These are phyloP conservation scores for Oreocharis arfaki DNA, from an alignment of 2,113 vertebrate species.

Conservation along the genomic window DNA sequence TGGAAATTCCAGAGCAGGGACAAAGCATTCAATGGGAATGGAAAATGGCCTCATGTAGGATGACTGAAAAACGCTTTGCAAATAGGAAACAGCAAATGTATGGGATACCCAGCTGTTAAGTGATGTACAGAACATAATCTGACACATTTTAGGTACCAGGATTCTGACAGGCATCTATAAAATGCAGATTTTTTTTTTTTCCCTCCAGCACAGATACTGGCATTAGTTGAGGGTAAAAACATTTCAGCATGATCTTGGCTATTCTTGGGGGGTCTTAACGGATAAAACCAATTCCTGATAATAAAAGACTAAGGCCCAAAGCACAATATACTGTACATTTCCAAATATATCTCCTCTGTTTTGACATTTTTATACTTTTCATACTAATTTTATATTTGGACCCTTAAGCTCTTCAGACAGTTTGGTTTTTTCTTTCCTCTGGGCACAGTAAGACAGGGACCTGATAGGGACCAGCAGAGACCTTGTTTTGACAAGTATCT, in stretches of 20 bases:
- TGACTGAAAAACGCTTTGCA: background rate
- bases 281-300: background rate
- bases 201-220: background rate
- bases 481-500: background rate
- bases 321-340: background rate
- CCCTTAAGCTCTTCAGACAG: background rate
- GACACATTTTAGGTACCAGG: background rate
- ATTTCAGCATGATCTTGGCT: background rate
- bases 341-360: background rate
- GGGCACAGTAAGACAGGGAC: background rate
- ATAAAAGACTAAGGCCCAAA: background rate
- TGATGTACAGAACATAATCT: background rate
- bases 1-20: background rate
- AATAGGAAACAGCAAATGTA: background rate
- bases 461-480: background rate
- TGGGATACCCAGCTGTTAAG: background rate
- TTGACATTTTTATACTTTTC: background rate
- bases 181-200: background rate
- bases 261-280: background rate
- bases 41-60: background rate
- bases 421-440: background rate
- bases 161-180: background rate
- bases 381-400: background rate
- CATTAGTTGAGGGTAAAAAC: background rate
- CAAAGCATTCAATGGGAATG: background rate